Evolutionary conservation across 2,797 vertebrate genomes (phyloP).

Genomic region (Craterocephalus amniculus): DNA sequence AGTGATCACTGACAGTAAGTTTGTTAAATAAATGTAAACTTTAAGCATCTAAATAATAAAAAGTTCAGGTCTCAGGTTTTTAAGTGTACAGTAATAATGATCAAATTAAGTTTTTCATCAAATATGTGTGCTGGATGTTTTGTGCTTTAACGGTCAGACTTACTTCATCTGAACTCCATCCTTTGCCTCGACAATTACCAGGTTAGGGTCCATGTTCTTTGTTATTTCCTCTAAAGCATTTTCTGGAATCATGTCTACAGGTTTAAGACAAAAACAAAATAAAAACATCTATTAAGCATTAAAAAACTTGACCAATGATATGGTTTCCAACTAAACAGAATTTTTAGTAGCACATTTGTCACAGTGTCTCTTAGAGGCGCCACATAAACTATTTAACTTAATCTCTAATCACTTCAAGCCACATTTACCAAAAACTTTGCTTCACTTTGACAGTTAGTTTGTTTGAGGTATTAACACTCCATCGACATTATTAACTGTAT

Average conservation of each 20-base stretch:
- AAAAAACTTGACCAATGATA: not conserved
- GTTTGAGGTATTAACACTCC: not conserved
- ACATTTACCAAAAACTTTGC: not conserved
- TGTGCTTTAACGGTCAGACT: conserved; percentile 63
- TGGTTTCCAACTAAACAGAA: not conserved
- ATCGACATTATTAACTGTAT: too few species aligned
- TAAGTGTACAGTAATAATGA: not conserved
- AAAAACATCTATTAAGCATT: not conserved
- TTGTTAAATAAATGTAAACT: not conserved
- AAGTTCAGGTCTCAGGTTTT: not conserved
- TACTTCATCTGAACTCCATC: conserved; percentile 93
- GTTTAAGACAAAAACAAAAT: not conserved
- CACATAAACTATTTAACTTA: not conserved
- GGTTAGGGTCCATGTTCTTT: conserved; percentile 96
- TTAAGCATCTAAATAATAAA: not conserved
- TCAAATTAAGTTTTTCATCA: not conserved
- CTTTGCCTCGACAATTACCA: conserved; percentile 92
- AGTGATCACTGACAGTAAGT: not conserved
- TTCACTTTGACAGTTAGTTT: not conserved
- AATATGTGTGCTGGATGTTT: not conserved
- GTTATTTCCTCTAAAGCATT: conserved; percentile 99
- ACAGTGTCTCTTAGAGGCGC: not conserved
- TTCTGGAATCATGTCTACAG: conserved; percentile 96
- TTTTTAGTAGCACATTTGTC: not conserved
- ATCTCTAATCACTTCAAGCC: not conserved